Base-by-base conservation (phyloP, 2,888 invertebrate species). In the Trichogramma dendrolimi region DNA sequence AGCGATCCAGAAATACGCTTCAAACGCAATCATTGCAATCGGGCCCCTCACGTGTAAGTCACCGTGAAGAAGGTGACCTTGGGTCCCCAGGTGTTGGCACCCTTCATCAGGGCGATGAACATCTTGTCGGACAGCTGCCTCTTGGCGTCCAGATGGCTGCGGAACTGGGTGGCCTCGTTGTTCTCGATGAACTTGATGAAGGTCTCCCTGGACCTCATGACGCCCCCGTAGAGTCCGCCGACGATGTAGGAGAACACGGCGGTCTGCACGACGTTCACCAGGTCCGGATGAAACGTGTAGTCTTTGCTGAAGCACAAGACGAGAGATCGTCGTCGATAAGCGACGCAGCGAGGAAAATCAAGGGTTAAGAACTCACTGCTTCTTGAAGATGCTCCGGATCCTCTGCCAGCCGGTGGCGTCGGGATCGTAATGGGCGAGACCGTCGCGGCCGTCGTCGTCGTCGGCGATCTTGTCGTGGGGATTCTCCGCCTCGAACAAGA, bases 151-250 rank as follows among this genome's bases (percentile, higher is more conserved):
- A 84, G 74, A 65, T 87, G 87, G 56, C 83, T 83, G 55, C 79
- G 79, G 75, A 87, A 91, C 55, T 83, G 81, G 4, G 90, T 87
- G 6, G 90, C 91, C 80, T 90, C 85, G 78, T 91, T 90, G 67
- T 83, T 87, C 74, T 86, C 86, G 75, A 91, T 85, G 69, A 90
- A 91, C 70, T 85, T 81, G 49, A 85, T 66, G 71, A 88, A 89
- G 1, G 87, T 83, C 4, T 74, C 72, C 68, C 84, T 81, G 8
- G 88, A 86, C 67, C 81, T 79, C 4, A 83, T 73, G 50, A 85
- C 67, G 0, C 81, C 86, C 11, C 91, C 92, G 38, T 85, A 61
- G 52, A 89, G 80, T 4, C 83, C 77, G 11, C 89, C 89, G 63
- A 83, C 69, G 51, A 85, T 73, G 5, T 83, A 78, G 4, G 86